Percentiles rank a stretch among this genome's conserved stretches.
Evolutionary conservation across 30 jellyfish, hydroid and myxozoan genomes (phyloP).

Genomic region (Aurelia coerulea): DNA sequence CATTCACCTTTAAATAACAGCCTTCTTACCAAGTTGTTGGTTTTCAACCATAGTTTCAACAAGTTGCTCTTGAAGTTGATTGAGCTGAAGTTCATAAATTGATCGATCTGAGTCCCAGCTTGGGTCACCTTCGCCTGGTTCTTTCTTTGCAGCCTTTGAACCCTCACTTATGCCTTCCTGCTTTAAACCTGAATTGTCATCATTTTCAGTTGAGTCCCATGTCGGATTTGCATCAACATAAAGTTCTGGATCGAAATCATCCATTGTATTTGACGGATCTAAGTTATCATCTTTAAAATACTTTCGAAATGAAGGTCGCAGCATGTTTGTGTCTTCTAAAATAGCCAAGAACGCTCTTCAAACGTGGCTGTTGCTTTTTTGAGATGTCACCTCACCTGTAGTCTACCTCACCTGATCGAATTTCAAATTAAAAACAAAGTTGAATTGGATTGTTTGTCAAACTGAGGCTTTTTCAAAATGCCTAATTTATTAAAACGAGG

Average conservation of each 20-base stretch:
- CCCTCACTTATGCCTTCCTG: not conserved
- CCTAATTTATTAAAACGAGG: too few species aligned
- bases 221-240: slow-evolving; percentile 45
- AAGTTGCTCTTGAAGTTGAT: slow-evolving; percentile 91
- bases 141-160: not conserved
- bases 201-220: slow-evolving; percentile 1
- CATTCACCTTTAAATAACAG: too few species aligned
- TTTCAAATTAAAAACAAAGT: too few species aligned
- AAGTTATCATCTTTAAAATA: slow-evolving; percentile 47
- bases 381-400: too few species aligned
- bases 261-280: slow-evolving; percentile 10
- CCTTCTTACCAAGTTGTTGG: slow-evolving; percentile 80
- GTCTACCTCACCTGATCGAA: too few species aligned
- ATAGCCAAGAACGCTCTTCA: too few species aligned
- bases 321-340: not conserved
- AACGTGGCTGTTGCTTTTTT: too few species aligned
- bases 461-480: too few species aligned
- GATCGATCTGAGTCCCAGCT: slow-evolving; percentile 79
- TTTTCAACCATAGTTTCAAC: slow-evolving; percentile 95
- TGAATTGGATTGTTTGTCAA: too few species aligned
- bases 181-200: too few species aligned
- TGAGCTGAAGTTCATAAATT: slow-evolving; percentile 83
- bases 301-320: slow-evolving; percentile 68
- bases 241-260: slow-evolving; percentile 28
- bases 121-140: slow-evolving; percentile 6